These are phyloP conservation scores for Sebastes taczanowskii DNA, from an alignment of 2,797 vertebrate species.

Conservation along the genomic window DNA sequence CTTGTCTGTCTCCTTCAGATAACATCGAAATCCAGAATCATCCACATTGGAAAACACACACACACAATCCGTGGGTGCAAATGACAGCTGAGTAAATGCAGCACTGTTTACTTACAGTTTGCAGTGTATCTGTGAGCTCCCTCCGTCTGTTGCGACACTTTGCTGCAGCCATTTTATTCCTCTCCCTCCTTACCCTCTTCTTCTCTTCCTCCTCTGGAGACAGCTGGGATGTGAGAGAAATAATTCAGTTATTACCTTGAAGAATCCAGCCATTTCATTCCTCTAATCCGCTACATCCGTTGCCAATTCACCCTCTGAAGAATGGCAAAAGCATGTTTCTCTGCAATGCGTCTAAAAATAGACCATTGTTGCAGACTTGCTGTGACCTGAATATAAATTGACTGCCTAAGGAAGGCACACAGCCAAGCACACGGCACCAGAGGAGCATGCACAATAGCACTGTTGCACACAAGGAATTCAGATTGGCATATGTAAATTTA, in stretches of 20 bases:
- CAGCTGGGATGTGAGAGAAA: constrained; percentile 80
- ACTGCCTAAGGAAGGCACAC: constrained; percentile 69
- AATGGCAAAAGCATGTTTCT: constrained; percentile 74
- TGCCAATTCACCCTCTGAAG: constrained; percentile 59
- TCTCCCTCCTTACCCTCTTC: constrained; percentile 92
- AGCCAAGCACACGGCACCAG: constrained; percentile 58
- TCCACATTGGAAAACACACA: constrained; percentile 46
- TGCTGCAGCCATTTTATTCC: constrained; percentile 98
- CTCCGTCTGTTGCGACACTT: constrained; percentile 95
- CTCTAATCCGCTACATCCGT: constrained; percentile 55
- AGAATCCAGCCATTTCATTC: constrained; percentile 63
- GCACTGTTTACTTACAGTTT: constrained; percentile 88
- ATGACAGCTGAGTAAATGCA: constrained; percentile 63
- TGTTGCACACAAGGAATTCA: constrained; percentile 58
- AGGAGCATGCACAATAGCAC: constrained; percentile 63
- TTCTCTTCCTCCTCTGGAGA: constrained; percentile 96
- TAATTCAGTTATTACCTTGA: constrained; percentile 56
- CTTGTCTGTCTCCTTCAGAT: constrained; percentile 92
- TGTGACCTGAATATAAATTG: constrained; percentile 87
- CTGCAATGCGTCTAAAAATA: constrained; percentile 87
- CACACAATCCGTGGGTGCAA: constrained; percentile 38
- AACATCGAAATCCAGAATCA: constrained; percentile 55
- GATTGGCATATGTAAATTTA: constrained; percentile 52
- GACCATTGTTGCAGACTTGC: constrained; percentile 85
- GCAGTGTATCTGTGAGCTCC: constrained; percentile 93